A percentile compares a stretch with the other conserved stretches of the same genome.
Evolutionary conservation across 2,113 vertebrate genomes (phyloP).

Genomic region (Piaya cayana): DNA sequence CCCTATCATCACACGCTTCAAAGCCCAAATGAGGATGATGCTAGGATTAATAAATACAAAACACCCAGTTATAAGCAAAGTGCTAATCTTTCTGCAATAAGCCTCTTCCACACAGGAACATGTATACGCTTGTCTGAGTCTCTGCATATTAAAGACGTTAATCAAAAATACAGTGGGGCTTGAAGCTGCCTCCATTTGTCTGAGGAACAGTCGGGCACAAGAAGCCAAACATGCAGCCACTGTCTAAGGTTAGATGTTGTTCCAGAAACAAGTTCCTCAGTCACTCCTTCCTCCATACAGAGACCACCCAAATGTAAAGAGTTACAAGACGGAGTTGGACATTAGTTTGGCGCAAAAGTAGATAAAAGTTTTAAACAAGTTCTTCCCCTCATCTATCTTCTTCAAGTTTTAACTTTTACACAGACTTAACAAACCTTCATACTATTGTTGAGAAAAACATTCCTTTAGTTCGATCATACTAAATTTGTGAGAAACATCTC

Average conservation of each 20-base stretch:
- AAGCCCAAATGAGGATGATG: background rate
- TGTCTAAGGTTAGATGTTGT: background rate
- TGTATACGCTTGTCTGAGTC: background rate
- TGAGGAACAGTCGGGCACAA: background rate
- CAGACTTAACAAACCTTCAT: background rate
- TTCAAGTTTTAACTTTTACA: background rate
- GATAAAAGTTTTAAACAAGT: background rate
- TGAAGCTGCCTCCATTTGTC: background rate
- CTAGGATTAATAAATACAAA: background rate
- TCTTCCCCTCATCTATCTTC: background rate
- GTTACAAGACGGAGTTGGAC: background rate
- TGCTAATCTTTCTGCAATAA: background rate
- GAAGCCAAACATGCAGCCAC: background rate
- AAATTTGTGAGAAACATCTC: background rate
- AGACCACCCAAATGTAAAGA: background rate
- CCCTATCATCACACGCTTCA: background rate
- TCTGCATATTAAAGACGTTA: background rate
- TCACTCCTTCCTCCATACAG: background rate
- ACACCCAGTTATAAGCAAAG: background rate
- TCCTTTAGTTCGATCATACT: background rate
- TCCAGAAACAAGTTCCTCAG: background rate
- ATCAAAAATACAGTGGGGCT: fast-evolving
- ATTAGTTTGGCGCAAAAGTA: background rate
- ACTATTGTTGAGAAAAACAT: background rate
- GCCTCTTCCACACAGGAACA: background rate